These are phyloP conservation scores for Lophura swinhoii DNA, from an alignment of 2,797 vertebrate species.

Conservation along the genomic window DNA sequence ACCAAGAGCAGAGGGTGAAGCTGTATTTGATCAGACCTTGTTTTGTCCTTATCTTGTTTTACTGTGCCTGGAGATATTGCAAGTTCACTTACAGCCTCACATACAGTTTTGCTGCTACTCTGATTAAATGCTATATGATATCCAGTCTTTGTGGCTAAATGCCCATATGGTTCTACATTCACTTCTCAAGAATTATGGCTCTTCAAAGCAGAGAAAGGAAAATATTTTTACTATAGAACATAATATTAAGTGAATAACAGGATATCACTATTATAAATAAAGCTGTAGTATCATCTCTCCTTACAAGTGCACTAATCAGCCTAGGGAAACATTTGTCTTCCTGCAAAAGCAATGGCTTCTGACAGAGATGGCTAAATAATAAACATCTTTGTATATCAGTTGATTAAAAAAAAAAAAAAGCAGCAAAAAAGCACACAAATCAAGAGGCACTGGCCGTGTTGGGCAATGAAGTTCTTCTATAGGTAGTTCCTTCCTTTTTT, in stretches of 20 bases:
- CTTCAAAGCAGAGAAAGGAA: not conserved
- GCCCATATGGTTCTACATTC: not conserved
- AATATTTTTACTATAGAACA: not conserved
- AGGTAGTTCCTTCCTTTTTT: not conserved
- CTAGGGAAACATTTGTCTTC: not conserved
- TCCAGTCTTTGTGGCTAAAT: not conserved
- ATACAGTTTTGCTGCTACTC: not conserved
- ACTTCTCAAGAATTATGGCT: not conserved
- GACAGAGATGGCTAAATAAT: not conserved
- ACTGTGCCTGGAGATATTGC: not conserved
- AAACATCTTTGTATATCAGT: not conserved
- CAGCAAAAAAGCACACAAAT: not conserved
- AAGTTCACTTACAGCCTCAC: not conserved
- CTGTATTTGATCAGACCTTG: not conserved
- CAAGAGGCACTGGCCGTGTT: rapidly evolving
- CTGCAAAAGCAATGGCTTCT: not conserved
- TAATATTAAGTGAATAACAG: not conserved
- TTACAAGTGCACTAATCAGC: not conserved
- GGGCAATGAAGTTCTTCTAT: not conserved
- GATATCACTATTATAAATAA: not conserved
- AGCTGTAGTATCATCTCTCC: not conserved
- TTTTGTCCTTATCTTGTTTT: not conserved
- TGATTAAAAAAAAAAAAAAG: not conserved
- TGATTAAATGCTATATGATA: not conserved
- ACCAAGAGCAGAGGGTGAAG: not conserved